Base-by-base conservation (phyloP, 1,140 invertebrate species). In the Calosoma granatense region DNA sequence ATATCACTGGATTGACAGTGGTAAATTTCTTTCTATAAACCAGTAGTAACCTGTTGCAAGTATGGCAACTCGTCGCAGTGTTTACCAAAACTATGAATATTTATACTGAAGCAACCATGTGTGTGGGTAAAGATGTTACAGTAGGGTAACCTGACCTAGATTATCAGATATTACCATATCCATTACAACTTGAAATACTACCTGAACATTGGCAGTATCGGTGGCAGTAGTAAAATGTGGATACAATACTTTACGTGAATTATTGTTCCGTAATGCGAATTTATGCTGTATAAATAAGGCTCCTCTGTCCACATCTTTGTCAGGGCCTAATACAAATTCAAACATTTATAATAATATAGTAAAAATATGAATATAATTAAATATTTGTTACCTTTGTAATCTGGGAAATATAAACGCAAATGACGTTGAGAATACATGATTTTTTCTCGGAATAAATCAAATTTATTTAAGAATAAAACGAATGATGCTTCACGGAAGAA, bases 391-490 rank as follows among this genome's bases (percentile, higher is more conserved):
- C 76, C 76, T 73, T 73, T 76, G 65, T 78, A 84, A 65, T 82
- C 78, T 6, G 77, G 71, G 64, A 82, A 81, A 66, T 82, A 83
- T 47, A 76, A 67, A 57, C 78, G 64, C 14, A 84, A 66, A 67
- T 83, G 82, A 23, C 81, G 64, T 36, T 79, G 76, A 20, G 81
- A 83, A 65, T 81, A 77, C 17, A 81, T 69, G 57, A 84, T 81
- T 71, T 84, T 84, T 61, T 85, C 82, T 60, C 80, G 71, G 58
- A 87, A 77, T 17, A 84, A 72, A 71, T 87, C 85, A 64, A 83
- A 82, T 64, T 87, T 87, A 66, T 87, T 87, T 15, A 87, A 70
- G 66, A 87, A 85, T 2, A 86, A 64, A 2, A 87, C 78, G 59
- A 86, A 80, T 0, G 82, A 81, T 1, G 82, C 79, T 39, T 84